These are phyloP conservation scores for Sebastes melanostomus DNA, from an alignment of 2,797 vertebrate species.

Conservation along the genomic window DNA sequence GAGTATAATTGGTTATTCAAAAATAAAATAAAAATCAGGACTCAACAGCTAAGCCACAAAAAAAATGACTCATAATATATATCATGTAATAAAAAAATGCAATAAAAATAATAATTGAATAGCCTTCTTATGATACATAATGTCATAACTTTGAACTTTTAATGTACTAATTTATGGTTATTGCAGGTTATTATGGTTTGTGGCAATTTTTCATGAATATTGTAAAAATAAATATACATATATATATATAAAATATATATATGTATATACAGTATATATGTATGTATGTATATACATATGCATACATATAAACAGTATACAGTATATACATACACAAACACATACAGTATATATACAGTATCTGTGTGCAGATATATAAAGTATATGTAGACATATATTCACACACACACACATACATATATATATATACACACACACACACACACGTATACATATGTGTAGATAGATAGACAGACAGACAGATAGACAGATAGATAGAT, in stretches of 20 bases:
- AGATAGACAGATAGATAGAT: too few species aligned
- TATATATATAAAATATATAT: background rate
- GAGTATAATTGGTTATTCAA: slow-evolving; percentile 5
- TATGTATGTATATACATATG: background rate
- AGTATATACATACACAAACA: background rate
- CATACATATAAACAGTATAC: background rate
- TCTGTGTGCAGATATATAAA: too few species aligned
- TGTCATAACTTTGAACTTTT: background rate
- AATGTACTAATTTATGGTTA: background rate
- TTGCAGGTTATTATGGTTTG: background rate
- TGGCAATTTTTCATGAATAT: too few species aligned
- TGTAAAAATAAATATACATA: background rate
- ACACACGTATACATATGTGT: too few species aligned
- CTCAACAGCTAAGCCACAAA: background rate
- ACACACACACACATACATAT: too few species aligned
- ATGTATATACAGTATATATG: background rate
- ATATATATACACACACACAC: rapidly evolving
- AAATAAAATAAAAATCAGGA: background rate
- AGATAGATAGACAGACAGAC: too few species aligned
- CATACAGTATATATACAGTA: too few species aligned
- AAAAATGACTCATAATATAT: background rate
- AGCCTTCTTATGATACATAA: background rate
- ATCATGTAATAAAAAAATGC: background rate
- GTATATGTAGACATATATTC: too few species aligned
- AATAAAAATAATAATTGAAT: background rate